Evolutionary conservation across 2,113 vertebrate genomes (phyloP).

Genomic region (Protobothrops flavoviridis): DNA sequence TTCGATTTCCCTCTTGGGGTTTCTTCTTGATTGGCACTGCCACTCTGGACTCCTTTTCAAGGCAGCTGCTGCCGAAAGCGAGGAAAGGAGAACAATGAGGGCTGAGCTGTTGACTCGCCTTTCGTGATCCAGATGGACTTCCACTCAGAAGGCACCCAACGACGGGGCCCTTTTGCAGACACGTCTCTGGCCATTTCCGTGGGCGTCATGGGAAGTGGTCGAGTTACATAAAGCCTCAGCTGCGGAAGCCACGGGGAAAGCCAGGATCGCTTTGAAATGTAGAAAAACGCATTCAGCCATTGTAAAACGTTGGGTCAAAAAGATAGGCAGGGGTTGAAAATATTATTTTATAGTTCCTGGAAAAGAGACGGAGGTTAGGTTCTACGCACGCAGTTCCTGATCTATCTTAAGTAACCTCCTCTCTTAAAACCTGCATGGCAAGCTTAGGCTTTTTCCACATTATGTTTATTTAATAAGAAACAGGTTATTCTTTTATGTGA

Average conservation of each 20-base stretch:
- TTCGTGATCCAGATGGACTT: conserved; percentile 25
- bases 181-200: neutral
- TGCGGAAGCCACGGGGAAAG: neutral
- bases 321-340: neutral
- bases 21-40: rapidly evolving
- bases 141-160: conserved; percentile 1
- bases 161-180: neutral
- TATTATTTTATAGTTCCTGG: neutral
- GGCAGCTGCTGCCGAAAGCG: neutral
- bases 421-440: neutral
- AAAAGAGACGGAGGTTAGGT: neutral
- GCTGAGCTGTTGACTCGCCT: neutral
- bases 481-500: neutral
- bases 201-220: neutral
- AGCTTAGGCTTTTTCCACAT: neutral
- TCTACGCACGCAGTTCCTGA: neutral
- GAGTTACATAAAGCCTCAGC: neutral
- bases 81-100: neutral
- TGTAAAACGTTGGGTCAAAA: too few species aligned
- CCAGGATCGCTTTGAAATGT: neutral
- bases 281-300: neutral
- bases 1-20: conserved; percentile 47
- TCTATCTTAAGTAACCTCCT: neutral
- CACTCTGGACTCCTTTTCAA: neutral
- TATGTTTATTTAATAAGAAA: neutral